Conservation (phyloP, 2,113 vertebrate genomes). For the Pseudonaja textilis region DNA sequence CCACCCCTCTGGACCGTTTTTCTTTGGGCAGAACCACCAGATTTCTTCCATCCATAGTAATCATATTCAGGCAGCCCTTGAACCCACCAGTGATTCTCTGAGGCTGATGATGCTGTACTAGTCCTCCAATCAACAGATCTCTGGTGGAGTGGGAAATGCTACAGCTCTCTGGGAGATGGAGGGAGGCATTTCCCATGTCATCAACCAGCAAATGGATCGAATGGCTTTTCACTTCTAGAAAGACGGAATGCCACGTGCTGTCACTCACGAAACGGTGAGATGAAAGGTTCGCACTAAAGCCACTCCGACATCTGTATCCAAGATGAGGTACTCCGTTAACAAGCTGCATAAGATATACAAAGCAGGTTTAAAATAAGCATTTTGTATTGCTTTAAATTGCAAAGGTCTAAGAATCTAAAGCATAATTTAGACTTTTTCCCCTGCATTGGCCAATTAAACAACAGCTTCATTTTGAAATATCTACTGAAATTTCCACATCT, state of each 20-base stretch:
- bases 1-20: constrained; percentile 54
- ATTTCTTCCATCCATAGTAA: constrained; percentile 76
- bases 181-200: constrained; percentile 45
- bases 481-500: background rate
- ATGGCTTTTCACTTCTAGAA: constrained; percentile 77
- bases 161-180: constrained; percentile 72
- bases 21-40: constrained; percentile 62
- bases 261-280: constrained; percentile 69
- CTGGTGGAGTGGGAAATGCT: constrained; percentile 57
- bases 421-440: background rate
- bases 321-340: constrained; percentile 74
- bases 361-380: background rate
- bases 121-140: constrained; percentile 76
- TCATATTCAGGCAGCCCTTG: constrained; percentile 81
- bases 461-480: background rate
- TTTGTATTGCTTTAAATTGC: background rate
- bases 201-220: constrained; percentile 76
- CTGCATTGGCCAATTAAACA: background rate
- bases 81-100: constrained; percentile 69
- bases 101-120: constrained; percentile 35
- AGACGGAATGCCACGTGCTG: constrained; percentile 79
- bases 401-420: background rate
- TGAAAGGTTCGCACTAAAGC: constrained; percentile 60
- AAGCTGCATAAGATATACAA: constrained; percentile 72
- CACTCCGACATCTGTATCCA: constrained; percentile 73